phyloP scores from a whole-genome alignment of 1,140 invertebrate species.

The Diorhabda sublineata region DNA sequence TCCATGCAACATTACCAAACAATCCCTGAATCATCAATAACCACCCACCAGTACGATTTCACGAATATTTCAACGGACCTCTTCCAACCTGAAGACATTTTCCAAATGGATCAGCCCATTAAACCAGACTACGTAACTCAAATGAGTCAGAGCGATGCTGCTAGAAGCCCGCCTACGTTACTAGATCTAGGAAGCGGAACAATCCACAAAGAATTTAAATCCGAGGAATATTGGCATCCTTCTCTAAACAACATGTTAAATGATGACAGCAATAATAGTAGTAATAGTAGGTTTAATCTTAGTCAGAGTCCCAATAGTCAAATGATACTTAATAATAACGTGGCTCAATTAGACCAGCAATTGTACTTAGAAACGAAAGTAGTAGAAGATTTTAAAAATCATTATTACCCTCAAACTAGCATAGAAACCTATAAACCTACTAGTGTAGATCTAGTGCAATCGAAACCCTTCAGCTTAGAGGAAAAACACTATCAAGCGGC shows the following conservation, averaged over 20 bases:
- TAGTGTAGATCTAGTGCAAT: neutral
- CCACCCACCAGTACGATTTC: conserved; percentile 48
- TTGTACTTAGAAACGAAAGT: conserved; percentile 25
- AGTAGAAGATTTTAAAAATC: conserved; percentile 22
- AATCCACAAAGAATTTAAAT: conserved; percentile 53
- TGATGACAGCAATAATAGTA: conserved; percentile 44
- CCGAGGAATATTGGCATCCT: conserved; percentile 49
- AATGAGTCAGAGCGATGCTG: conserved; percentile 47
- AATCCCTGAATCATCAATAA: neutral
- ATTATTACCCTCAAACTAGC: conserved; percentile 14
- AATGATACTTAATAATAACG: conserved; percentile 33
- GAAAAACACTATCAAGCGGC: conserved; percentile 27
- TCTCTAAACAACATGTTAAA: conserved; percentile 31
- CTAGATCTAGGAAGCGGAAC: conserved; percentile 67
- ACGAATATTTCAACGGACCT: conserved; percentile 59
- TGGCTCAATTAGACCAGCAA: conserved; percentile 26
- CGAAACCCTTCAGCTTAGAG: conserved; percentile 11
- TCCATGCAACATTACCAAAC: conserved; percentile 14
- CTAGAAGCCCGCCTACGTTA: conserved; percentile 62
- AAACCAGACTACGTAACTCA: conserved; percentile 54
- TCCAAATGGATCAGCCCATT: conserved; percentile 70
- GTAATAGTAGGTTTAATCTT: conserved; percentile 42
- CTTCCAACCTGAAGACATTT: conserved; percentile 75
- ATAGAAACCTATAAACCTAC: neutral
- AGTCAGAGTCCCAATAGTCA: conserved; percentile 41